These are phyloP conservation scores for Xestia ashworthii DNA, from an alignment of 2,888 invertebrate species.

Conservation along the genomic window DNA sequence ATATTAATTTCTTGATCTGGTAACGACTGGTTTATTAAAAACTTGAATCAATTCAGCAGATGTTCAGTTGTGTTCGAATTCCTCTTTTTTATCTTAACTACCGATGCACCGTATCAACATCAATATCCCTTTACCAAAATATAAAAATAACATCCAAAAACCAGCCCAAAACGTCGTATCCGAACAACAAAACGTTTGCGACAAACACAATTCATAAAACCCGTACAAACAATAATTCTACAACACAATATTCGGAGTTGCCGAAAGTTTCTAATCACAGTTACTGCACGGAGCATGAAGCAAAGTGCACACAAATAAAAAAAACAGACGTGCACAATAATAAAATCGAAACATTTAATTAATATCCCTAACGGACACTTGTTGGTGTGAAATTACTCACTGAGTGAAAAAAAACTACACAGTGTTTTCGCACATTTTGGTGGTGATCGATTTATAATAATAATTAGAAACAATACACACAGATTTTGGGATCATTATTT, in stretches of 20 bases:
- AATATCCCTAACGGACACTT: constrained; percentile 81
- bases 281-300: constrained; percentile 27
- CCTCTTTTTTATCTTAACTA: neutral
- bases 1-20: too few relatives aligned
- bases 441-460: constrained; percentile 88
- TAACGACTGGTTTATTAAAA: too few relatives aligned
- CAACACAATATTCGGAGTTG: constrained; percentile 3
- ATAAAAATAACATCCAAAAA: neutral
- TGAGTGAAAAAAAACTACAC: constrained; percentile 80
- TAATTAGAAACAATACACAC: constrained; percentile 85
- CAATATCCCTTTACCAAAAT: neutral
- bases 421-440: constrained; percentile 76
- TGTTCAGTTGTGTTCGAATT: neutral
- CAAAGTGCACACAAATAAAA: constrained; percentile 51
- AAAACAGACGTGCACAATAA: constrained; percentile 58
- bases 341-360: constrained; percentile 75
- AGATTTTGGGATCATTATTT: constrained; percentile 25
- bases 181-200: constrained; percentile 33
- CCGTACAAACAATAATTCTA: constrained; percentile 18
- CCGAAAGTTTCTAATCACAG: constrained; percentile 41
- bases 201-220: constrained; percentile 16
- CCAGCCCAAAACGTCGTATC: neutral
- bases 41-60: neutral
- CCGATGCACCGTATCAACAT: neutral
- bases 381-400: constrained; percentile 83